Evolutionary conservation across 1,140 invertebrate species (phyloP).

Genomic region (Scaptomyza pallida): DNA sequence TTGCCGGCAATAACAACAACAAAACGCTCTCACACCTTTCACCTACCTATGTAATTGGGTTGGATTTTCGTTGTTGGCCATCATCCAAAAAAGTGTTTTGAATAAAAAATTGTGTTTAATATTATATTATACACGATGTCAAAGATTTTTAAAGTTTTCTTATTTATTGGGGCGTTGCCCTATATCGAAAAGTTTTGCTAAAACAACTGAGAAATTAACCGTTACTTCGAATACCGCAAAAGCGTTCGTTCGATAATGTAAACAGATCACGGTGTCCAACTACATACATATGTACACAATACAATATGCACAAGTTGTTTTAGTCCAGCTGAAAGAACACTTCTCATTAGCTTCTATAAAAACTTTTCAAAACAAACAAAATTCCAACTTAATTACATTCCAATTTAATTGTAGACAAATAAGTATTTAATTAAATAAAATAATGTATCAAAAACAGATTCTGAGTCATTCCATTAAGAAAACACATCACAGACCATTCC

Average conservation of each 20-base stretch:
- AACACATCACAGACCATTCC: slow-evolving; percentile 7
- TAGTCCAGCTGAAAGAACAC: neutral
- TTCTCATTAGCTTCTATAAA: neutral
- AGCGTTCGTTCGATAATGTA: slow-evolving; percentile 1
- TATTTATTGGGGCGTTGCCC: slow-evolving; percentile 4
- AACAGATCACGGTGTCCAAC: slow-evolving; percentile 17
- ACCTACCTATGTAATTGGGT: neutral
- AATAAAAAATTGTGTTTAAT: neutral
- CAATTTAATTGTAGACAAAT: too few relatives aligned
- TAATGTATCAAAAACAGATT: neutral
- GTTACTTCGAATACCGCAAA: neutral
- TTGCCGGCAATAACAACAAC: slow-evolving; percentile 4
- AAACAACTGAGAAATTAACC: neutral
- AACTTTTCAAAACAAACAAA: neutral
- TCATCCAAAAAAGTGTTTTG: slow-evolving; percentile 21
- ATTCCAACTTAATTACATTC: too few relatives aligned
- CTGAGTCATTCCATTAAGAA: slow-evolving; percentile 42
- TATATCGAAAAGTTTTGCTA: neutral
- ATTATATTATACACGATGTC: slow-evolving; percentile 11
- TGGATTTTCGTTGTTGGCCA: slow-evolving; percentile 17
- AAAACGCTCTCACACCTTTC: neutral
- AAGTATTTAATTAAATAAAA: too few relatives aligned
- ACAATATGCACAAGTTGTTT: neutral
- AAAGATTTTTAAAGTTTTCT: neutral
- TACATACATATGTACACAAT: too few relatives aligned